A percentile compares a stretch with the other conserved stretches of the same genome.
Evolutionary conservation across 2,797 vertebrate species (phyloP).

Genomic region (Tinamus major): DNA sequence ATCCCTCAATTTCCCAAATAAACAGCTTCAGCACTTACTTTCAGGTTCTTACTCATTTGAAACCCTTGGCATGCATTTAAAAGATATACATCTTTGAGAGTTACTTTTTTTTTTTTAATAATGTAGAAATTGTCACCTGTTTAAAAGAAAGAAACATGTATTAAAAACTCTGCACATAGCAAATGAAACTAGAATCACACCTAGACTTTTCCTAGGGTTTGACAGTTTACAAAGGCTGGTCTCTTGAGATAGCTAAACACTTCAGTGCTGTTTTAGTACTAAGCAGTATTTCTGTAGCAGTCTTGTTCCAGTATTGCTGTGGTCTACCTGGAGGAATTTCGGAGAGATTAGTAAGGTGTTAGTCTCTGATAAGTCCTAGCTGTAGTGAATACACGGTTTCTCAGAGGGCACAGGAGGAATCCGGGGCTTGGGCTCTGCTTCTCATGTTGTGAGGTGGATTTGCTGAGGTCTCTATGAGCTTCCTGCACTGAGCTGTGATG

Average conservation of each 20-base stretch:
- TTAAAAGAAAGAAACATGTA: neutral
- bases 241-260: neutral
- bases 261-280: neutral
- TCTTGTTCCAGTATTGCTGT: neutral
- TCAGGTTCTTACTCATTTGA: neutral
- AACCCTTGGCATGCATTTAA: neutral
- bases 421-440: fast-evolving
- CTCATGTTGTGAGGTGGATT: neutral
- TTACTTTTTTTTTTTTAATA: neutral
- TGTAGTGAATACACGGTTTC: neutral
- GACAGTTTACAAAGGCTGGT: neutral
- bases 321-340: neutral
- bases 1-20: neutral
- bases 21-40: neutral
- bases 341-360: neutral
- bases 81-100: neutral
- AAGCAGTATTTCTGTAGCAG: neutral
- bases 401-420: neutral
- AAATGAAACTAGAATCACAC: neutral
- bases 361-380: neutral
- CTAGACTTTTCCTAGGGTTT: neutral
- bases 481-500: neutral
- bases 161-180: neutral
- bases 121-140: neutral
- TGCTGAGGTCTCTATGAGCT: neutral